A percentile compares a stretch with the other conserved stretches of the same genome.
These are phyloP conservation scores for Gisinianus flammeolus DNA, from an alignment of 2,888 invertebrate genomes.

Conservation along the genomic window DNA sequence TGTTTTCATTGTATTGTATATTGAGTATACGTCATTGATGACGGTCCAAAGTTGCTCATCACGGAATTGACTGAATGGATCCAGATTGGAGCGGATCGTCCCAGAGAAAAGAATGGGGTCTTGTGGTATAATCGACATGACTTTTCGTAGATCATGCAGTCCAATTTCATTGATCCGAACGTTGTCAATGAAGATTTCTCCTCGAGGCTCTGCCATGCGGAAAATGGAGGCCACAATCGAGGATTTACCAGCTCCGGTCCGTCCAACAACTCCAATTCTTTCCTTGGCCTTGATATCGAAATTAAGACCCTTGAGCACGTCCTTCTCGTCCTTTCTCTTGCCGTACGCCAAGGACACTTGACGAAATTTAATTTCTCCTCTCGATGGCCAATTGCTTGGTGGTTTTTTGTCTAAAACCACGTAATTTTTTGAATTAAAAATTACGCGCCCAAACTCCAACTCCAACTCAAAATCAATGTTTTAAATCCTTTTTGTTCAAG, in stretches of 20 bases:
- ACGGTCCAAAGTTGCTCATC: slow-evolving; percentile 46
- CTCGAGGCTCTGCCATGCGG: slow-evolving; percentile 87
- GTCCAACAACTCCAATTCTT: slow-evolving; percentile 58
- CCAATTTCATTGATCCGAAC: slow-evolving; percentile 66
- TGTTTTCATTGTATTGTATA: too few species aligned
- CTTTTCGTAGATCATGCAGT: neutral
- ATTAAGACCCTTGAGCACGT: slow-evolving; percentile 25
- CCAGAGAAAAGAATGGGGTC: slow-evolving; percentile 63
- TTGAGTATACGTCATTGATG: slow-evolving; percentile 60
- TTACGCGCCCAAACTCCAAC: too few species aligned
- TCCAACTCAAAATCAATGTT: too few species aligned
- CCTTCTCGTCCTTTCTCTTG: slow-evolving; percentile 33
- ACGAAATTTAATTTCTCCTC: slow-evolving; percentile 7
- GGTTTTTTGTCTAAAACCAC: slow-evolving; percentile 45
- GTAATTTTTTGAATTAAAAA: too few species aligned
- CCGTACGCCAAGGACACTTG: slow-evolving; percentile 22
- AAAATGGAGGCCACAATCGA: slow-evolving; percentile 86
- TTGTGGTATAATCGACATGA: too few species aligned
- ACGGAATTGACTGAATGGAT: slow-evolving; percentile 43
- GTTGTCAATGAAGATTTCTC: slow-evolving; percentile 82
- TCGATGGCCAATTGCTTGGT: slow-evolving; percentile 46
- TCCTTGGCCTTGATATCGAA: slow-evolving; percentile 18
- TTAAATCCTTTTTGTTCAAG: neutral
- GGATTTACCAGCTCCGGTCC: slow-evolving; percentile 91
- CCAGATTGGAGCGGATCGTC: slow-evolving; percentile 46